Conservation (phyloP, 2,888 invertebrate genomes). For the Calameuta pallipes region DNA sequence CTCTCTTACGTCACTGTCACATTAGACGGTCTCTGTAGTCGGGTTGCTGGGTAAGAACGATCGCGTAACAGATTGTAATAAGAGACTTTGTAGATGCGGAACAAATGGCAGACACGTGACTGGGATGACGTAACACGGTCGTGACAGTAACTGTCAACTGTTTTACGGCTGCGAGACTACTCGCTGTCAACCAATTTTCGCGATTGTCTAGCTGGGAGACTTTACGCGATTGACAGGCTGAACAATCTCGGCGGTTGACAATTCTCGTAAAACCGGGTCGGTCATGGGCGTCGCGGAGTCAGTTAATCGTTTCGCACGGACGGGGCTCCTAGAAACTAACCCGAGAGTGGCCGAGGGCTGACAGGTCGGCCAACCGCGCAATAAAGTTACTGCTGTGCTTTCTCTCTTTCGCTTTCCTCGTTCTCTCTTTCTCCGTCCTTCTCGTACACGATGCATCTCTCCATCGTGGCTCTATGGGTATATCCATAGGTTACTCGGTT, state of each 20-base stretch:
- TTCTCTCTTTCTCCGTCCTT: neutral
- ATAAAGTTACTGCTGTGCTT: constrained; percentile 9
- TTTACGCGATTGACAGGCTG: neutral
- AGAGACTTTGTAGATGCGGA: neutral
- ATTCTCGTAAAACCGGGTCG: constrained; percentile 17
- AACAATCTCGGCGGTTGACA: constrained; percentile 16
- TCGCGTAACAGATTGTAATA: neutral
- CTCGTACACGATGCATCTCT: neutral
- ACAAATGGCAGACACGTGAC: neutral
- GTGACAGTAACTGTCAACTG: neutral
- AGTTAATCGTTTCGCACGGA: constrained; percentile 22
- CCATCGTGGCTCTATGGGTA: neutral
- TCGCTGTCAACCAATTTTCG: neutral
- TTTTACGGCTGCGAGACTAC: neutral
- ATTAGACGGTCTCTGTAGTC: neutral
- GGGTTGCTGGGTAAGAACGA: neutral
- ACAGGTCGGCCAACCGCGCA: constrained; percentile 13
- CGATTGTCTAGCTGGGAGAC: neutral
- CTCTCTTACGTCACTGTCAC: neutral
- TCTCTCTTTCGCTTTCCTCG: neutral
- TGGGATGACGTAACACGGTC: neutral
- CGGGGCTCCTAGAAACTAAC: constrained; percentile 7
- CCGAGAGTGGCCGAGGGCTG: constrained; percentile 7
- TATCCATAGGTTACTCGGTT: neutral
- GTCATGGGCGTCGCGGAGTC: constrained; percentile 3